A percentile compares a stretch with the other conserved stretches of the same genome.
Conservation (phyloP, 2,113 vertebrate genomes). For the Pongo pygmaeus region DNA sequence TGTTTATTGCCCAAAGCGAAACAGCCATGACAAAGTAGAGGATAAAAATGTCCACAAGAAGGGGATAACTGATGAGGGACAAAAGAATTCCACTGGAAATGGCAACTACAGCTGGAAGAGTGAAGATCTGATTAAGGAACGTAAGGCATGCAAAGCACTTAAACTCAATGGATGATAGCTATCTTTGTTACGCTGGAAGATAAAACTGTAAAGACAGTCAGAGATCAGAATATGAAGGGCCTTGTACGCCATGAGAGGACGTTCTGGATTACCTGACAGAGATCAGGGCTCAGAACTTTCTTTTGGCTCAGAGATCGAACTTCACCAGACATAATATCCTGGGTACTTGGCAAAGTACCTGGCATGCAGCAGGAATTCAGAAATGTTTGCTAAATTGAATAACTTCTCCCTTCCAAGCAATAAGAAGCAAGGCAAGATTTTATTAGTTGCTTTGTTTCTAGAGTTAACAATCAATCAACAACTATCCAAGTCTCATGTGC, state of each 20-base stretch:
- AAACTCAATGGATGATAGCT: neutral
- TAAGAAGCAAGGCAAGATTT: constrained; percentile 9
- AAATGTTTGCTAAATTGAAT: constrained; percentile 17
- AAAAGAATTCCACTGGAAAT: neutral
- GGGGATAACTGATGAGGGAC: neutral
- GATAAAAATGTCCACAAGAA: neutral
- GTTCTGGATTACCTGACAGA: neutral
- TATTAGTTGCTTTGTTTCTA: neutral
- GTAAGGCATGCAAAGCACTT: neutral
- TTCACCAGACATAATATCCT: neutral
- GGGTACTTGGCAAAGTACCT: neutral
- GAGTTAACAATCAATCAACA: neutral
- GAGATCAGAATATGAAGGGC: neutral
- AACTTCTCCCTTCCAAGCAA: neutral
- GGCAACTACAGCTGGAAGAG: neutral
- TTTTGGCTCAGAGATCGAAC: neutral
- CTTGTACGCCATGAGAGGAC: neutral
- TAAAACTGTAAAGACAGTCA: neutral
- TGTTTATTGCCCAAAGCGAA: constrained; percentile 17
- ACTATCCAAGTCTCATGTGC: neutral
- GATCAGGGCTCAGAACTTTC: neutral
- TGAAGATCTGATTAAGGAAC: neutral
- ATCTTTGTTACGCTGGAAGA: neutral
- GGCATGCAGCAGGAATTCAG: neutral
- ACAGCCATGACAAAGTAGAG: neutral